phyloP scores from a whole-genome alignment of 2,797 vertebrate species.

The Craterocephalus amniculus region DNA sequence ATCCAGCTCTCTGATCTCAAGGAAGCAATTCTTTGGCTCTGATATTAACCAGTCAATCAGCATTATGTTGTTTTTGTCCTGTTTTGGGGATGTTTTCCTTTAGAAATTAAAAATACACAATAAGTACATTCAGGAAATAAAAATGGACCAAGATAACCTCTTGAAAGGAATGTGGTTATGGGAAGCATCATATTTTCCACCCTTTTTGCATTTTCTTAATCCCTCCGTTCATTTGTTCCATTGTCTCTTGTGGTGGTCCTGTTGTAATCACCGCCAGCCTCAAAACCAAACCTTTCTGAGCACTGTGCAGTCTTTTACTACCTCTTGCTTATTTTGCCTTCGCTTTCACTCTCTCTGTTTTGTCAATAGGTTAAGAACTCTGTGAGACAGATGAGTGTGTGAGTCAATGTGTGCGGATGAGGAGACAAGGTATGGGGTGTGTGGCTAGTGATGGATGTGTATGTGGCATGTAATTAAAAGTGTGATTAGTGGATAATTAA shows the following conservation, averaged over 20 bases:
- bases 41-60: conserved; percentile 59
- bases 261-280: conserved; percentile 41
- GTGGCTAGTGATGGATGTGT: conserved; percentile 68
- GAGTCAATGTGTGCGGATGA: conserved; percentile 13
- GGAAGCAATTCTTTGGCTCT: conserved; percentile 27
- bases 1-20: conserved; percentile 41
- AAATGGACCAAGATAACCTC: neutral
- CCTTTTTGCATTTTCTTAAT: conserved; percentile 30
- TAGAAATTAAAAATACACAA: conserved; percentile 17
- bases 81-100: conserved; percentile 13
- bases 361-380: conserved; percentile 65
- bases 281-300: conserved; percentile 37
- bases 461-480: conserved; percentile 79
- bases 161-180: neutral
- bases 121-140: conserved; percentile 9
- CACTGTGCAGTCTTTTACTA: conserved; percentile 19
- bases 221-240: conserved; percentile 17
- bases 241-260: conserved; percentile 14
- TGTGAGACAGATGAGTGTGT: conserved; percentile 37
- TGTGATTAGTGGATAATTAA: conserved; percentile 80
- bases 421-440: neutral
- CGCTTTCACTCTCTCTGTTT: conserved; percentile 24
- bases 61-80: conserved; percentile 18
- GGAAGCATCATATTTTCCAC: conserved; percentile 15
- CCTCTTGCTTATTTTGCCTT: conserved; percentile 10